These are phyloP conservation scores for Tetheella fluctuosa DNA, from an alignment of 2,888 invertebrate genomes.

Conservation along the genomic window DNA sequence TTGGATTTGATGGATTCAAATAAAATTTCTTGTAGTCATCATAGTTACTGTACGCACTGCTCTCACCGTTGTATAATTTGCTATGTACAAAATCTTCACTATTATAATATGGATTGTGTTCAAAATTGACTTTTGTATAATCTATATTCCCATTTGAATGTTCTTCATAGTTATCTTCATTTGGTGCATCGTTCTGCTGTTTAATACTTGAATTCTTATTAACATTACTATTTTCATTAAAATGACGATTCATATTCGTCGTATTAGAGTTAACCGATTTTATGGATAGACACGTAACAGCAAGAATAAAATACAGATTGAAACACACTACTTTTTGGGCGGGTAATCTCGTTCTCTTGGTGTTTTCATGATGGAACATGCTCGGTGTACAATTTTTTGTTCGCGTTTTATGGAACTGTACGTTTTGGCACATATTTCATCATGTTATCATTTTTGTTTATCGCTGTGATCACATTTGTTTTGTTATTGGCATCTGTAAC, in stretches of 20 bases:
- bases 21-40: conserved; percentile 78
- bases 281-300: conserved; percentile 59
- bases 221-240: conserved; percentile 50
- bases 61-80: conserved; percentile 70
- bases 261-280: conserved; percentile 73
- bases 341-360: conserved; percentile 37
- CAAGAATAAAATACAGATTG: conserved; percentile 64
- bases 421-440: conserved; percentile 69
- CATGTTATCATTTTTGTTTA: conserved; percentile 70
- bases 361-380: conserved; percentile 57
- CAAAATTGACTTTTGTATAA: conserved; percentile 73
- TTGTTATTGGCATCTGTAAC: conserved; percentile 65
- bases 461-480: conserved; percentile 40
- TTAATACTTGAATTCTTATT: conserved; percentile 33
- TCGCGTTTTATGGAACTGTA: conserved; percentile 56
- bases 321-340: conserved; percentile 53
- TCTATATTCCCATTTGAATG: conserved; percentile 50
- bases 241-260: conserved; percentile 71
- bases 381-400: conserved; percentile 57
- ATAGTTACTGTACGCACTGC: conserved; percentile 73
- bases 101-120: conserved; percentile 69
- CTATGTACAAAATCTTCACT: conserved; percentile 70
- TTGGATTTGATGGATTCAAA: conserved; percentile 69
- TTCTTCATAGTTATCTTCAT: conserved; percentile 65
- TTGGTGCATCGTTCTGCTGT: conserved; percentile 58